Evolutionary conservation across 2,797 vertebrate species (phyloP), one percentile per base, ranked within the genome.

Genomic region (Enteromius argenteus): DNA sequence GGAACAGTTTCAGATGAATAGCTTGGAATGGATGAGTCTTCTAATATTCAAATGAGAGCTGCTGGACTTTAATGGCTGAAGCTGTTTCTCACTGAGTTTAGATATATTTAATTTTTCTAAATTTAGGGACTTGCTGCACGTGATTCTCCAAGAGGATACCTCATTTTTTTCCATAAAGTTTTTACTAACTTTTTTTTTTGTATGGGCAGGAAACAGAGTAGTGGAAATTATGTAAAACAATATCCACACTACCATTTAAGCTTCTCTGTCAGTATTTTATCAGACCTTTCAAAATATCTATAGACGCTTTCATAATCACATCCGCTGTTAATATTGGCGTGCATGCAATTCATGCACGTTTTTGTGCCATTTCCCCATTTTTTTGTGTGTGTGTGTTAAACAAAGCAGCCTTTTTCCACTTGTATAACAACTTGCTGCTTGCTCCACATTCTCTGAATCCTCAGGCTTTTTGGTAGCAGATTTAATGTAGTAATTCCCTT

Each of bases 1-100:
- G 86, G 83, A 82, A 81, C 53, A 32, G 82, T 81, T 85, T 85
- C 64, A 85, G 83, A 84, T 84, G 67, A 81, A 81, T 78, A 69
- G 79, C 73, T 87, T 68, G 30, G 35, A 87, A 81, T 82, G 67
- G 58, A 17, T 78, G 79, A 73, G 46, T 85, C 35, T 51, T 79
- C 42, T 72, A 62, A 58, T 73, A 82, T 87, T 85, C 27, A 73
- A 79, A 82, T 67, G 46, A 79, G 69, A 72, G 32, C 14, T 46
- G 37, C 8, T 74, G 51, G 39, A 19, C 21, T 87, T 81, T 73
- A 53, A 13, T 69, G n/a, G 64, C 27, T 56, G 13, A 39, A 32
- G 19, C 27, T 14, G 53, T 53, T 8, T 19, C 17, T 60, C 66
- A 32, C 0, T 49, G 15, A 80, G 64, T 76, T 75, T 46, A 17